Percentiles rank a stretch among this genome's conserved stretches.
Evolutionary conservation across 2,888 invertebrate genomes (phyloP).

Genomic region (Caenorhabditis sinica): DNA sequence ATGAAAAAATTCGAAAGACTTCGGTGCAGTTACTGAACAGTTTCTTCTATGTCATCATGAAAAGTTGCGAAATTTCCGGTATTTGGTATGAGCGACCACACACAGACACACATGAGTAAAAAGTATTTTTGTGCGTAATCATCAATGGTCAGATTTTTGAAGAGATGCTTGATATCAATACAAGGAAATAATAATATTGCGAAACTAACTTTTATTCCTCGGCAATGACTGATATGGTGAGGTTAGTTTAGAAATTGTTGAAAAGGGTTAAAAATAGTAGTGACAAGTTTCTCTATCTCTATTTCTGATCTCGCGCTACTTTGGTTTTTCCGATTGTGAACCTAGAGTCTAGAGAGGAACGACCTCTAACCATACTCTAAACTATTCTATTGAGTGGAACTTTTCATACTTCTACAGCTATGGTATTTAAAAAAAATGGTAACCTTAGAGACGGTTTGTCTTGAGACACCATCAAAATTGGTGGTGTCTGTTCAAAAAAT

Average conservation of each 20-base stretch:
- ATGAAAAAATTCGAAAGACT: background rate
- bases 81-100: constrained; percentile 26
- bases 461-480: constrained; percentile 13
- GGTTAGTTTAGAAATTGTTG: background rate
- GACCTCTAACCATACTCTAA: background rate
- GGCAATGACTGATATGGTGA: background rate
- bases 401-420: too few species aligned
- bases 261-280: background rate
- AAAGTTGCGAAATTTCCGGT: constrained; percentile 45
- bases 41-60: constrained; percentile 3
- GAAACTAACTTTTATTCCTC: constrained; percentile 3
- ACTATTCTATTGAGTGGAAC: background rate
- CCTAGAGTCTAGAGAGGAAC: too few species aligned
- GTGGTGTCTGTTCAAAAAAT: constrained; percentile 45
- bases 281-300: background rate
- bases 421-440: background rate
- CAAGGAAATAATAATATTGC: constrained; percentile 26
- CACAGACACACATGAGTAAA: constrained; percentile 10
- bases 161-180: constrained; percentile 8
- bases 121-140: constrained; percentile 1
- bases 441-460: background rate
- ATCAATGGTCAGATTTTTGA: constrained; percentile 40
- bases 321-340: background rate
- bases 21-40: background rate
- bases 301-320: background rate